These are phyloP conservation scores for Pseudorhiza aurosa DNA, from an alignment of 30 jellyfish, hydroid and myxozoan genomes.

Conservation along the genomic window DNA sequence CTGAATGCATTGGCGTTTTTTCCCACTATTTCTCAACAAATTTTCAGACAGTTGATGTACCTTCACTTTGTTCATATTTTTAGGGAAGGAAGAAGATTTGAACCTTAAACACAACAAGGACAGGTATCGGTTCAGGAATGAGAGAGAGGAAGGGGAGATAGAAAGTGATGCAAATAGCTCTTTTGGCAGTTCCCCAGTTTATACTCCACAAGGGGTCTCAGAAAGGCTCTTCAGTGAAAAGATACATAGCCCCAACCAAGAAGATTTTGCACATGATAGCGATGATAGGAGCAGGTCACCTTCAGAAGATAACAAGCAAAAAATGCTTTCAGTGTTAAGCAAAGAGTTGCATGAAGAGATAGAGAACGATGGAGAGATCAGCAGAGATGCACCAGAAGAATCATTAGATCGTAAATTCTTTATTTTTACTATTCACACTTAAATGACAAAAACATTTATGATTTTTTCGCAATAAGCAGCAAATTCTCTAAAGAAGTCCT, in stretches of 20 bases:
- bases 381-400: conserved; percentile 66
- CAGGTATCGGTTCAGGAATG: conserved; percentile 10
- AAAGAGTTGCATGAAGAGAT: background rate
- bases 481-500: too few relatives aligned
- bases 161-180: conserved; percentile 64
- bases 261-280: background rate
- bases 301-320: background rate
- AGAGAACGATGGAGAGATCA: conserved; percentile 22
- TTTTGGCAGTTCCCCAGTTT: conserved; percentile 20
- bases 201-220: background rate
- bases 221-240: conserved; percentile 35
- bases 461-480: too few relatives aligned
- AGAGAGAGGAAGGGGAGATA: conserved; percentile 58
- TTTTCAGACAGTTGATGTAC: too few relatives aligned
- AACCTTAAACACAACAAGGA: background rate
- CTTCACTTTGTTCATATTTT: too few relatives aligned
- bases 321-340: background rate
- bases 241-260: conserved; percentile 19
- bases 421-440: too few relatives aligned
- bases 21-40: too few relatives aligned
- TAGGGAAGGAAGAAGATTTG: background rate
- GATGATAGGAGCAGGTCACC: background rate
- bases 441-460: too few relatives aligned
- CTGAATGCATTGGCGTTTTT: too few relatives aligned
- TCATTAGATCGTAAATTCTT: conserved; percentile 8